A percentile compares a stretch with the other conserved stretches of the same genome.
Evolutionary conservation across 92 coral and sea anemone species (phyloP).

Genomic region (Porites lobata): DNA sequence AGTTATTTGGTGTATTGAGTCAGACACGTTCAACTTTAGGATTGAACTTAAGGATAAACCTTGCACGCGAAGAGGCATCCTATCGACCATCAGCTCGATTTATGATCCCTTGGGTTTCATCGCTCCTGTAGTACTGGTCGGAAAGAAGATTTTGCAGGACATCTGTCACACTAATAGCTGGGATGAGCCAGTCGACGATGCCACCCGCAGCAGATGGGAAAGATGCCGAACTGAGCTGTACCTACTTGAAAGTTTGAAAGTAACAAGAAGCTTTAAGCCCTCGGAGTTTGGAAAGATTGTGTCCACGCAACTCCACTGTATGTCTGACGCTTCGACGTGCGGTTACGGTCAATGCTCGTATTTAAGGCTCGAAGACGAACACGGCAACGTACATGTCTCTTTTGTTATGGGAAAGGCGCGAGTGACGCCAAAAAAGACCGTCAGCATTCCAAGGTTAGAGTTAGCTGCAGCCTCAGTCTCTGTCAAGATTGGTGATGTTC

Average conservation of each 20-base stretch:
- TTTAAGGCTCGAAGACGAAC: conserved; percentile 63
- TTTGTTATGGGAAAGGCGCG: conserved; percentile 69
- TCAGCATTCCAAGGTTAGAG: conserved; percentile 64
- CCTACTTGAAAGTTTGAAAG: conserved; percentile 48
- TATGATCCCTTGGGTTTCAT: conserved; percentile 62
- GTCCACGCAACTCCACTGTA: conserved; percentile 61
- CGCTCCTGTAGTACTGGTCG: conserved; percentile 64
- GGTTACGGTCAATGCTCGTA: conserved; percentile 77
- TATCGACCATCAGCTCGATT: conserved; percentile 55
- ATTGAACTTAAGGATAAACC: conserved; percentile 56
- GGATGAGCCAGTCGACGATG: conserved; percentile 63
- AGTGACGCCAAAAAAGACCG: conserved; percentile 46
- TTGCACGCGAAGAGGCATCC: conserved; percentile 62
- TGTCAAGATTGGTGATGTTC: conserved; percentile 50
- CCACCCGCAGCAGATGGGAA: conserved; percentile 55
- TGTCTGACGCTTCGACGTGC: conserved; percentile 68
- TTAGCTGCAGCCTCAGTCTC: conserved; percentile 73
- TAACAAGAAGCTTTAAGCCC: conserved; percentile 77
- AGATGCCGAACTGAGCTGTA: conserved; percentile 62
- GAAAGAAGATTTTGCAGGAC: conserved; percentile 66
- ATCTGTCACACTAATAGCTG: conserved; percentile 54
- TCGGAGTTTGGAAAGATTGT: conserved; percentile 58
- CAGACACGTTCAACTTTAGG: conserved; percentile 61
- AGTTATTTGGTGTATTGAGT: conserved; percentile 65
- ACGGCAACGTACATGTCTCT: conserved; percentile 54